Percentiles rank a stretch among this genome's conserved stretches.
Evolutionary conservation across 2,888 invertebrate species (phyloP).

Genomic region (Melanargia galathea): DNA sequence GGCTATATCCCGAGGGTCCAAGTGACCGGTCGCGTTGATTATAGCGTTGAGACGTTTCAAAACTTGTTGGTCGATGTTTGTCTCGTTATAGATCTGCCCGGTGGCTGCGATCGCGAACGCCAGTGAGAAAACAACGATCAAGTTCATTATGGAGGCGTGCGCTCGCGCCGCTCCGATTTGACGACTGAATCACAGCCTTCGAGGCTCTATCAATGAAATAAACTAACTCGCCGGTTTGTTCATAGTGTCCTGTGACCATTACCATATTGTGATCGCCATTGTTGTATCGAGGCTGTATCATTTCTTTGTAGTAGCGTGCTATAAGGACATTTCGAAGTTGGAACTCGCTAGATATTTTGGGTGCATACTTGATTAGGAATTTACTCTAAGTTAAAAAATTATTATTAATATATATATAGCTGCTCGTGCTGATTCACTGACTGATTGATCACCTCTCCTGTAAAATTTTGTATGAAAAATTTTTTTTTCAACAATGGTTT

Average conservation of each 20-base stretch:
- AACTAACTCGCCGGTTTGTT: conserved; percentile 38
- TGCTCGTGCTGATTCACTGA: no score
- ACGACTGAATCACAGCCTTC: conserved; percentile 55
- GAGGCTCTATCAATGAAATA: conserved; percentile 44
- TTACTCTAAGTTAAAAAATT: neutral
- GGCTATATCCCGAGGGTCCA: conserved; percentile 54
- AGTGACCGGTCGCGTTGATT: conserved; percentile 55
- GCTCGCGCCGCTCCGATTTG: conserved; percentile 62
- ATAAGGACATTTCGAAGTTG: neutral
- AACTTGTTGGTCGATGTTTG: conserved; percentile 55
- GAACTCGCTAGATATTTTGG: neutral
- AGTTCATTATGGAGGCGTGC: conserved; percentile 65
- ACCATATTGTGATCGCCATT: conserved; percentile 53
- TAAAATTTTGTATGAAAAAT: no score
- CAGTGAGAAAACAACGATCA: conserved; percentile 55
- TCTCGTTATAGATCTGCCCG: conserved; percentile 51
- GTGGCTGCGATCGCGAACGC: conserved; percentile 59
- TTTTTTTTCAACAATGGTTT: no score
- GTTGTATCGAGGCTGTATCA: conserved; percentile 18
- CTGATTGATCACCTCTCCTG: no score
- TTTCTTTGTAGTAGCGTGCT: conserved; percentile 12
- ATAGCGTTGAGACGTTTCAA: conserved; percentile 52
- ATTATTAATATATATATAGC: no score
- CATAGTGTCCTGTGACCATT: conserved; percentile 48
- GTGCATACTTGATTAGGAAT: neutral